phyloP scores from a whole-genome alignment of 2,888 invertebrate species.

The Nephrotoma flavescens region DNA sequence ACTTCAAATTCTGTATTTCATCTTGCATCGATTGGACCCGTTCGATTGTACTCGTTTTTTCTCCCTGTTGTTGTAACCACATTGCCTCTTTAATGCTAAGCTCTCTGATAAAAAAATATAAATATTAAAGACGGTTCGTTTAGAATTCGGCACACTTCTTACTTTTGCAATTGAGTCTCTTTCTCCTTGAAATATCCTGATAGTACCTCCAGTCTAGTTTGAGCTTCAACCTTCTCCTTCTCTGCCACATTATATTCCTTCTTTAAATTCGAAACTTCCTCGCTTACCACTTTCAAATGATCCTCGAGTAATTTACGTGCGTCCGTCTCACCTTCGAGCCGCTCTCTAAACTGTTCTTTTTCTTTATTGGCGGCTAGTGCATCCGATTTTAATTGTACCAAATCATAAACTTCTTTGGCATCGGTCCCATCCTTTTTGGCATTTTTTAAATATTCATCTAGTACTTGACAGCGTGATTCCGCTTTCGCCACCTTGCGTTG shows the following conservation, averaged over 20 bases:
- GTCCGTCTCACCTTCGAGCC: slow-evolving; percentile 32
- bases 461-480: slow-evolving; percentile 27
- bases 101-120: slow-evolving; percentile 40
- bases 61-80: slow-evolving; percentile 67
- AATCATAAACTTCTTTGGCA: slow-evolving; percentile 37
- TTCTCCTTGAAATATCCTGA: slow-evolving; percentile 83
- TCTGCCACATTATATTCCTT: slow-evolving; percentile 48
- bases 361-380: slow-evolving; percentile 39
- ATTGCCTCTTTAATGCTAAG: slow-evolving; percentile 57
- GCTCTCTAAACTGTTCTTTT: slow-evolving; percentile 32
- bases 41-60: slow-evolving; percentile 65
- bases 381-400: slow-evolving; percentile 43
- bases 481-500: slow-evolving; percentile 25
- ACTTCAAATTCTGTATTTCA: slow-evolving; percentile 69
- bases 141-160: slow-evolving; percentile 22
- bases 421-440: slow-evolving; percentile 31
- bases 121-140: neutral
- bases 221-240: slow-evolving; percentile 57
- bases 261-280: slow-evolving; percentile 38
- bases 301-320: slow-evolving; percentile 33
- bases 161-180: slow-evolving; percentile 78
- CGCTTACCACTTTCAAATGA: slow-evolving; percentile 29
- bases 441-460: slow-evolving; percentile 35
- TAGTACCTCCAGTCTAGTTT: slow-evolving; percentile 70
- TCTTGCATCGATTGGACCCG: slow-evolving; percentile 62